Conservation (phyloP, 2,888 invertebrate genomes). For the Drosophila eohydei region DNA sequence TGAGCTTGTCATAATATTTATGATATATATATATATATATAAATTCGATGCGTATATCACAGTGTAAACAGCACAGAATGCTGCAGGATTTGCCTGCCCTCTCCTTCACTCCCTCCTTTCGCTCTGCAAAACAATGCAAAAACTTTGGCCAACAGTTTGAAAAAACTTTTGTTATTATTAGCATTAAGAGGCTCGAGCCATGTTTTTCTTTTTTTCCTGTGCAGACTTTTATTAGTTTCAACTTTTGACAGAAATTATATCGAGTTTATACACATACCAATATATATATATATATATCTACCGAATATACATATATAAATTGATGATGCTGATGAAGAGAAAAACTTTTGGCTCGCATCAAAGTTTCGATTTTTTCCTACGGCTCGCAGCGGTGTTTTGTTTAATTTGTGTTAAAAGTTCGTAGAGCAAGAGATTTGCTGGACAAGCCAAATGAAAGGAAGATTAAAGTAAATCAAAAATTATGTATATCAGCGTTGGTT, state of each 20-base stretch:
- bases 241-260: conserved; percentile 81
- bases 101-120: background rate
- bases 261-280: conserved; percentile 56
- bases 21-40: conserved; percentile 55
- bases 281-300: conserved; percentile 6
- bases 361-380: conserved; percentile 61
- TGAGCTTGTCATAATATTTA: conserved; percentile 81
- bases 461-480: conserved; percentile 1
- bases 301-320: conserved; percentile 34
- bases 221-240: conserved; percentile 78
- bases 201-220: conserved; percentile 27
- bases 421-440: conserved; percentile 46
- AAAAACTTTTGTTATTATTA: conserved; percentile 65
- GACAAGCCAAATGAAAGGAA: conserved; percentile 3
- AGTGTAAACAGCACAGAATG: conserved; percentile 20
- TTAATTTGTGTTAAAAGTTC: conserved; percentile 78
- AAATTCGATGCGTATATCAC: conserved; percentile 55
- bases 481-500: background rate
- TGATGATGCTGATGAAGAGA: conserved; percentile 60
- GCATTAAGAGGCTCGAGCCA: conserved; percentile 51
- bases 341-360: conserved; percentile 63
- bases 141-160: conserved; percentile 66
- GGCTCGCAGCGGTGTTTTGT: conserved; percentile 54
- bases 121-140: conserved; percentile 60
- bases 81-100: conserved; percentile 20